Evolutionary conservation across 1,140 invertebrate genomes (phyloP).

Genomic region (Bombus breviceps): DNA sequence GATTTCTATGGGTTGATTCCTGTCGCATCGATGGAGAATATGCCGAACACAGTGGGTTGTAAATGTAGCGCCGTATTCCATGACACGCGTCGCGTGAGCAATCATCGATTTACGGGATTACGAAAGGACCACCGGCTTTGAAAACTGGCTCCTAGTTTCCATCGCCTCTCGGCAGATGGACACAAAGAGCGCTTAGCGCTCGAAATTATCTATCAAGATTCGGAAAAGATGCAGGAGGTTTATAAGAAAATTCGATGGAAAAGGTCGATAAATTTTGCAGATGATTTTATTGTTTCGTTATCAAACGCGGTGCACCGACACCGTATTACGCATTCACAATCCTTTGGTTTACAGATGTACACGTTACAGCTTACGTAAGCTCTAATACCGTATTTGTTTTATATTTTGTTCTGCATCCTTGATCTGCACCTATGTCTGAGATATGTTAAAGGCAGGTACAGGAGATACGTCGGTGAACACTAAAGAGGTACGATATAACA

Average conservation of each 20-base stretch:
- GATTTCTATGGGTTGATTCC: background rate
- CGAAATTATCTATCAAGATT: too few species aligned
- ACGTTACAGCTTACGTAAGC: conserved; percentile 48
- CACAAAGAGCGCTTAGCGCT: too few species aligned
- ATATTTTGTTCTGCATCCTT: background rate
- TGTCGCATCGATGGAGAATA: too few species aligned
- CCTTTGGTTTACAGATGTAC: conserved; percentile 67
- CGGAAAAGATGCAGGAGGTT: background rate
- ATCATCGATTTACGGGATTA: conserved; percentile 47
- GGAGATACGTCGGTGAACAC: conserved; percentile 54
- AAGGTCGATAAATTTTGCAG: conserved; percentile 11
- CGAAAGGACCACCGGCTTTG: background rate
- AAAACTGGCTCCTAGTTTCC: background rate
- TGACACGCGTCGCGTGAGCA: conserved; percentile 56
- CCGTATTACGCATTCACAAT: conserved; percentile 50
- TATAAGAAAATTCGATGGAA: background rate
- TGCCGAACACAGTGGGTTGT: background rate
- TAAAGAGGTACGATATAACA: conserved; percentile 44
- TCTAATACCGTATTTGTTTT: conserved; percentile 49
- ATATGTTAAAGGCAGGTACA: conserved; percentile 68
- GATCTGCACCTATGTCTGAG: conserved; percentile 56
- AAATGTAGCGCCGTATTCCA: conserved; percentile 30
- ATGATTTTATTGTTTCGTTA: conserved; percentile 70
- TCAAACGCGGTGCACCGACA: conserved; percentile 66
- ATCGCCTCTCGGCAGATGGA: too few species aligned